A percentile compares a stretch with the other conserved stretches of the same genome.
These are phyloP conservation scores for Poicephalus gulielmi DNA, from an alignment of 2,113 vertebrate species.

Conservation along the genomic window DNA sequence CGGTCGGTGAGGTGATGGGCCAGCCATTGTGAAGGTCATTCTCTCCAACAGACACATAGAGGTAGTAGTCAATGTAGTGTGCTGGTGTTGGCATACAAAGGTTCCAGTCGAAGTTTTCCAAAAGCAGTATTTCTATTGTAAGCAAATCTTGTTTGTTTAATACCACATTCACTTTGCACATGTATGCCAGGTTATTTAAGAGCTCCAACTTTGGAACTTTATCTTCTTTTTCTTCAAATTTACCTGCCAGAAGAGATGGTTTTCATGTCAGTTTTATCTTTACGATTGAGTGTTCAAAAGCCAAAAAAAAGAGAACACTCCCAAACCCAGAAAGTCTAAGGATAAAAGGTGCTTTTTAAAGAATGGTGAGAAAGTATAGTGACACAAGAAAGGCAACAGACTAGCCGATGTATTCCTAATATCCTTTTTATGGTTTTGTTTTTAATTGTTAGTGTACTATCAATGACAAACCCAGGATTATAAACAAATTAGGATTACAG, in stretches of 20 bases:
- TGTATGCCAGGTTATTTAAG: constrained; percentile 83
- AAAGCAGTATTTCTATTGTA: constrained; percentile 86
- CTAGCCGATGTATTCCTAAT: neutral
- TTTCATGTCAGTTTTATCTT: neutral
- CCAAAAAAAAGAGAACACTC: neutral
- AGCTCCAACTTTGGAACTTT: constrained; percentile 88
- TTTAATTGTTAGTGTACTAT: neutral
- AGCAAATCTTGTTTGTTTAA: constrained; percentile 87
- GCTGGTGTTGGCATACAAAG: constrained; percentile 90
- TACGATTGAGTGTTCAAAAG: neutral
- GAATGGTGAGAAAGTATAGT: neutral
- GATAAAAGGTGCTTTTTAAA: neutral
- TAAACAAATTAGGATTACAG: neutral
- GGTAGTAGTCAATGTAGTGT: constrained; percentile 97
- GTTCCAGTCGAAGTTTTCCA: constrained; percentile 91
- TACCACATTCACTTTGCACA: constrained; percentile 82
- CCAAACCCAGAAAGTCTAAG: neutral
- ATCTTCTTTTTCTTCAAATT: constrained; percentile 92
- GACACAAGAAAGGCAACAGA: neutral
- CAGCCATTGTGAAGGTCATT: constrained; percentile 87
- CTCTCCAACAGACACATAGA: constrained; percentile 82
- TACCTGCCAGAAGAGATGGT: constrained; percentile 73
- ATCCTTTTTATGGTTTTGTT: neutral
- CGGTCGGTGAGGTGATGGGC: constrained; percentile 81
- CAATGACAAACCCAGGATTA: neutral